Evolutionary conservation across 2,797 vertebrate species (phyloP).

Genomic region (Taenioides sp.): DNA sequence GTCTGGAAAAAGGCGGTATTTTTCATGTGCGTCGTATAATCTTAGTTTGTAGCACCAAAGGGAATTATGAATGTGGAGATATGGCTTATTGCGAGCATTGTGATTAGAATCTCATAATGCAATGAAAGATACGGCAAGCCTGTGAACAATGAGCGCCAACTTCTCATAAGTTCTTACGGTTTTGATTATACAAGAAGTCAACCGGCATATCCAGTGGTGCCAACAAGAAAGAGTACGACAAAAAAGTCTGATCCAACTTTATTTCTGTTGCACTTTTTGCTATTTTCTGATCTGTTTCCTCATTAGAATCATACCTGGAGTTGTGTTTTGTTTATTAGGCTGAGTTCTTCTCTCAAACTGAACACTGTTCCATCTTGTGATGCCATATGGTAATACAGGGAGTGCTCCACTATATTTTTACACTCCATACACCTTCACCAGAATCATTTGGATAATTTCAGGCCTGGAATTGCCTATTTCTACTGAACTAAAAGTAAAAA

Average conservation of each 20-base stretch:
- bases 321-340: too few relatives aligned
- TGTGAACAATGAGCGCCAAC: not conserved
- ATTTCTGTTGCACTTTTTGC: too few relatives aligned
- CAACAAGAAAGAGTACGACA: not conserved
- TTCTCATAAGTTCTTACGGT: not conserved
- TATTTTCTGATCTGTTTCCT: too few relatives aligned
- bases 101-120: conserved; percentile 12
- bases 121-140: conserved; percentile 2
- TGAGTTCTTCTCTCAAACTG: too few relatives aligned
- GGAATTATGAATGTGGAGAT: conserved; percentile 30
- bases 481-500: too few relatives aligned
- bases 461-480: too few relatives aligned
- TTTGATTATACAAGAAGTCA: not conserved
- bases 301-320: too few relatives aligned
- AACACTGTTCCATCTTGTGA: too few relatives aligned
- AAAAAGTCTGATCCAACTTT: not conserved
- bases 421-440: too few relatives aligned
- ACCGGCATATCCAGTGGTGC: not conserved
- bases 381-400: too few relatives aligned
- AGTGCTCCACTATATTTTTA: too few relatives aligned
- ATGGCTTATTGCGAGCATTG: conserved; percentile 12
- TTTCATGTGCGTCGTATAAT: conserved; percentile 40
- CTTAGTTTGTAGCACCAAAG: conserved; percentile 40
- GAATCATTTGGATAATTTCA: too few relatives aligned
- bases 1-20: conserved; percentile 29